Percentiles rank a stretch among this genome's conserved stretches.
These are phyloP conservation scores for Menidia beryllina DNA, from an alignment of 2,113 vertebrate species.

Conservation along the genomic window DNA sequence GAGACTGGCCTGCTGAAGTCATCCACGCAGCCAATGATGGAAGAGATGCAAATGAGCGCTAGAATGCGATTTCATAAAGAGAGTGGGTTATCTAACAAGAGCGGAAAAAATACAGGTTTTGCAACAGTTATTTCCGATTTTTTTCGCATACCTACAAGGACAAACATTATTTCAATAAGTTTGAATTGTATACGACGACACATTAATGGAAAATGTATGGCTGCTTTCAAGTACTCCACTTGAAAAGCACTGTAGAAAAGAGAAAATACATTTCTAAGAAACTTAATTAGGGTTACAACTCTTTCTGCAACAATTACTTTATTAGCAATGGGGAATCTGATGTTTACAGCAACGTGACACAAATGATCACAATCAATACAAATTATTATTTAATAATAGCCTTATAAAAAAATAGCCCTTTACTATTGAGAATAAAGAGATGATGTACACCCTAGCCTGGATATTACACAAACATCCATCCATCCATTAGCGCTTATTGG, in stretches of 20 bases:
- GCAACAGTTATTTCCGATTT: too few relatives aligned
- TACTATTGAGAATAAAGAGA: too few relatives aligned
- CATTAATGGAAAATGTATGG: background rate
- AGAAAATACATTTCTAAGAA: background rate
- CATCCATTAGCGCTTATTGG: too few relatives aligned
- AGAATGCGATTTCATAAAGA: background rate
- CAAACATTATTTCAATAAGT: background rate
- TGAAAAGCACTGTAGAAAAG: background rate
- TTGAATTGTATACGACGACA: background rate
- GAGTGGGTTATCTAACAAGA: constrained; percentile 39
- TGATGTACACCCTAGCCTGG: too few relatives aligned
- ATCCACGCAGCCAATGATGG: constrained; percentile 64
- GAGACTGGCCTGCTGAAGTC: constrained; percentile 45
- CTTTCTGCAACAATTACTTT: too few relatives aligned
- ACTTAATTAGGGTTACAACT: background rate
- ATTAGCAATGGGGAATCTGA: too few relatives aligned
- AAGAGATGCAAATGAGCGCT: constrained; percentile 61
- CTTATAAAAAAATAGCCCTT: too few relatives aligned
- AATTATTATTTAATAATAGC: too few relatives aligned
- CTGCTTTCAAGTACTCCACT: background rate
- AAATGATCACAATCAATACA: too few relatives aligned
- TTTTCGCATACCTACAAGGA: constrained; percentile 1
- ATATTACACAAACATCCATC: too few relatives aligned
- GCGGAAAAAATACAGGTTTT: constrained; percentile 23
- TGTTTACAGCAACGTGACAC: too few relatives aligned